Percentiles rank a stretch among this genome's conserved stretches.
These are phyloP conservation scores for Hirtodrosophila trivittata DNA, from an alignment of 2,888 invertebrate species.

Conservation along the genomic window DNA sequence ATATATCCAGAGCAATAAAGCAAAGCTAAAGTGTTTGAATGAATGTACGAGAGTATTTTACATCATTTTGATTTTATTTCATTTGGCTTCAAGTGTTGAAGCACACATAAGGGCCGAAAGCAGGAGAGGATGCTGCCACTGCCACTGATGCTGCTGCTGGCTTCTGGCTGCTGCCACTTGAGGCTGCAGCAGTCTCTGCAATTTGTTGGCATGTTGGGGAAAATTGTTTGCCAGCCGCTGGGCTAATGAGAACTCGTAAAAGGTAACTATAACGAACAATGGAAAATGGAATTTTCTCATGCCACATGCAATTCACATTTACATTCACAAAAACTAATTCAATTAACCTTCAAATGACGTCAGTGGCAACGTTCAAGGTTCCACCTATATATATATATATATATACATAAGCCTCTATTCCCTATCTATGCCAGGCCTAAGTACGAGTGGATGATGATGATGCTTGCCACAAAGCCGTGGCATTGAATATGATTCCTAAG, in stretches of 20 bases:
- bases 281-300: slow-evolving; percentile 7
- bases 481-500: slow-evolving; percentile 52
- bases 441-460: no score
- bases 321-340: slow-evolving; percentile 38
- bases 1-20: slow-evolving; percentile 55
- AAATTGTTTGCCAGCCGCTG: slow-evolving; percentile 21
- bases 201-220: slow-evolving; percentile 14
- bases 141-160: no score
- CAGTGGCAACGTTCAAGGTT: slow-evolving; percentile 6
- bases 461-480: slow-evolving; percentile 24
- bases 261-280: slow-evolving; percentile 20
- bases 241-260: slow-evolving; percentile 36
- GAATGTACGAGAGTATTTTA: slow-evolving; percentile 49
- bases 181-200: slow-evolving; percentile 9
- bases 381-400: background rate
- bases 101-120: background rate
- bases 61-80: slow-evolving; percentile 76
- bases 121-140: no score
- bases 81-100: slow-evolving; percentile 44
- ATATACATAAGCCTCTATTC: background rate
- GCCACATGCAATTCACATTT: slow-evolving; percentile 10
- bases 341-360: slow-evolving; percentile 43
- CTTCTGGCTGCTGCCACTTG: slow-evolving; percentile 29
- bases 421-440: no score
- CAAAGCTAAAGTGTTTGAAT: slow-evolving; percentile 68